phyloP scores from a whole-genome alignment of 2,888 invertebrate genomes.

The Drosophila kambysellisi region DNA sequence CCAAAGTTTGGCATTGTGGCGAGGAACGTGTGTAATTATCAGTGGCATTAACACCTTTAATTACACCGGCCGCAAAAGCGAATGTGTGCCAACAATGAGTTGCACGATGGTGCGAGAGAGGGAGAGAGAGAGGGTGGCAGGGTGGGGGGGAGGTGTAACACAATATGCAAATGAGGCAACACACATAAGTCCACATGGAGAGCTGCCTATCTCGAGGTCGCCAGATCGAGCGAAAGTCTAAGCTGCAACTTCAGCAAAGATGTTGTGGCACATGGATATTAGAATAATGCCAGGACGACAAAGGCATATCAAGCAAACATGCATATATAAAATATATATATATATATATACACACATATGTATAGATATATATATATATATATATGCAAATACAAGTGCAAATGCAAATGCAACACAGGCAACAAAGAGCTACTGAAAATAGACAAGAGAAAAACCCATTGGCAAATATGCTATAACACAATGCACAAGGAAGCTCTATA shows the following conservation, averaged over 20 bases:
- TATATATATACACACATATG: background rate
- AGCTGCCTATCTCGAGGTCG: constrained; percentile 41
- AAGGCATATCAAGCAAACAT: constrained; percentile 49
- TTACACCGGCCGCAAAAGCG: constrained; percentile 57
- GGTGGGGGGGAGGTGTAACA: constrained; percentile 23
- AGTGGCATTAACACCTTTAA: constrained; percentile 79
- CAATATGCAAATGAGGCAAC: constrained; percentile 65
- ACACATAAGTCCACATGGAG: background rate
- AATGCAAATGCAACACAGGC: constrained; percentile 24
- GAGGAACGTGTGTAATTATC: constrained; percentile 69
- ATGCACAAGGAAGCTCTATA: constrained; percentile 1
- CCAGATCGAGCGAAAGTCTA: constrained; percentile 44
- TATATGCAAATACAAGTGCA: constrained; percentile 11
- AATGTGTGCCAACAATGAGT: constrained; percentile 62
- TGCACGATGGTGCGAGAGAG: background rate
- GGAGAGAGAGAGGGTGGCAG: constrained; percentile 8
- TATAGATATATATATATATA: constrained; percentile 46
- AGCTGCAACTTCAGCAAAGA: constrained; percentile 17
- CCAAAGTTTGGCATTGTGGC: constrained; percentile 13
- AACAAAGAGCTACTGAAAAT: background rate
- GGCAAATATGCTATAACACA: constrained; percentile 63
- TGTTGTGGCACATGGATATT: constrained; percentile 57
- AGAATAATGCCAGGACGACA: constrained; percentile 71
- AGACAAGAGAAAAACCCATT: constrained; percentile 47
- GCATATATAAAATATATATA: constrained; percentile 40